Base-by-base conservation (phyloP, 2,113 vertebrate species). In the Nesoenas mayeri region DNA sequence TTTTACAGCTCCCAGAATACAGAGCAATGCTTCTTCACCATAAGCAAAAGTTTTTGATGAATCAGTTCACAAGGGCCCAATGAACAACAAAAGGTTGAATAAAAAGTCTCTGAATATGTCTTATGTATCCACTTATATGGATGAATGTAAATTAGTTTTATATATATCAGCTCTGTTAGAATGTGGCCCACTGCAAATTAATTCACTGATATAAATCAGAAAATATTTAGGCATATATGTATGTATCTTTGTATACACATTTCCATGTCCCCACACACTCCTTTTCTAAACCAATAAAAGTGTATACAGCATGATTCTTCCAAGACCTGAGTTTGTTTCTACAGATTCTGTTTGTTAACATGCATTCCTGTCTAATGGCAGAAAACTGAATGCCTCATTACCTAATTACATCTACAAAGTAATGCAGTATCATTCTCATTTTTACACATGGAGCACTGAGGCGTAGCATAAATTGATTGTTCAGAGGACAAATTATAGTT, bases 301-400 rank as follows among this genome's bases (percentile, higher is more conserved):
- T 15, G 1, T 5, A 22, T 50, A 71, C 25, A 83, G 32, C 10
- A 22, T 14, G 12, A 74, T 91, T 70, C 72, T 73, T 61, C 38
- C 57, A 65, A 71, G 32, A 62, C 20, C 25, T 20, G n/a, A 34
- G 19, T 32, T 67, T 69, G 21, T 70, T 88, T 57, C 51, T 56
- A 60, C 20, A 85, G 32, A 48, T 69, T 53, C 21, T 67, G 16
- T 60, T 94, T 66, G 71, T 84, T 87, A 84, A 53, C 42, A 94
- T 0, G 6, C 6, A 62, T 50, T 71, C n/a, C 34, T 81, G 44
- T 21, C 34, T 79, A 60, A n/a, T 16, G 54, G 74, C 32, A 89
- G 70, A 90, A 91, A 88, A 36, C 26, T 77, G 77, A 95, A 92
- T 73, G 71, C 58, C 51, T 93, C 90, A 70, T 91, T 90, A 90